phyloP scores from a whole-genome alignment of 2,797 vertebrate genomes.

The Neosilurus hyrtlii region DNA sequence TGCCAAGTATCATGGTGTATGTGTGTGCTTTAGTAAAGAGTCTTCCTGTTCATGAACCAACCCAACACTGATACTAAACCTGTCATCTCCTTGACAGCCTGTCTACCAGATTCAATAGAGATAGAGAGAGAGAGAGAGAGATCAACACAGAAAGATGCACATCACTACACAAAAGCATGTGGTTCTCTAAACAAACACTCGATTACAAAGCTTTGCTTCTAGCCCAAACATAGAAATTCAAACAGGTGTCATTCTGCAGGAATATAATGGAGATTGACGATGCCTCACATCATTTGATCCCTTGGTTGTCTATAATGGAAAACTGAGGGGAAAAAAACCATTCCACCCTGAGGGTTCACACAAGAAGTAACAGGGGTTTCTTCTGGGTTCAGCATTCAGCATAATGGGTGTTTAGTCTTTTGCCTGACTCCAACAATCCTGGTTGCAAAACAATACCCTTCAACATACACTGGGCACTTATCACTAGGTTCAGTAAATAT shows the following conservation, averaged over 20 bases:
- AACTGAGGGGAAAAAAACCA: neutral
- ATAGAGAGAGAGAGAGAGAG: slow-evolving; percentile 23
- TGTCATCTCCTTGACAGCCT: slow-evolving; percentile 37
- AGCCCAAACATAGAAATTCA: neutral
- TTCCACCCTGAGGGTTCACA: slow-evolving; percentile 8
- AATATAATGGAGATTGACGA: slow-evolving; percentile 25
- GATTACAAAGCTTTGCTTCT: slow-evolving; percentile 1
- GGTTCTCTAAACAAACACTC: slow-evolving; percentile 34
- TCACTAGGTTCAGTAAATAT: neutral
- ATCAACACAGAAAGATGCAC: slow-evolving; percentile 25
- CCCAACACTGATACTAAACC: slow-evolving; percentile 30
- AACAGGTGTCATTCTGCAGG: slow-evolving; percentile 37
- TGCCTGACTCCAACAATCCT: neutral
- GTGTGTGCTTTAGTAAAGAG: neutral
- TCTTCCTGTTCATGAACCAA: neutral
- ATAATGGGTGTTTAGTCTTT: neutral
- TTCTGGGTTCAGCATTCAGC: neutral
- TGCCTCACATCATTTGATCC: slow-evolving; percentile 19
- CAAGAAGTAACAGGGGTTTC: neutral
- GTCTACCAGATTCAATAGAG: slow-evolving; percentile 26
- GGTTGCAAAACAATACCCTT: neutral
- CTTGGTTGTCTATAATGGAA: neutral
- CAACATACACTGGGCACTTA: slow-evolving; percentile 1
- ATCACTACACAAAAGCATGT: slow-evolving; percentile 24
- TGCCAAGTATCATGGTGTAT: neutral